These are phyloP conservation scores for Busseola fusca DNA, from an alignment of 2,888 invertebrate species.

Conservation along the genomic window DNA sequence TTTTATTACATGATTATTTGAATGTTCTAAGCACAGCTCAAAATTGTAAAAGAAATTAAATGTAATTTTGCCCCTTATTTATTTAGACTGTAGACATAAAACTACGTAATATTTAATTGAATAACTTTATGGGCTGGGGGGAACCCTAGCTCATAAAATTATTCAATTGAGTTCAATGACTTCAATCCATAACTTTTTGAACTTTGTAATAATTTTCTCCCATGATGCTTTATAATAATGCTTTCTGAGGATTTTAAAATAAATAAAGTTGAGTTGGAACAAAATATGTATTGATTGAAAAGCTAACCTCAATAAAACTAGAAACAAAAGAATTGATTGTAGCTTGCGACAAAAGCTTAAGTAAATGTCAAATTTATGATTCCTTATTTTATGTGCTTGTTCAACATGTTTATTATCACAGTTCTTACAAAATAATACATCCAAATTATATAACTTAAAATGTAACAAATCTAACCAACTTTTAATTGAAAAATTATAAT, in stretches of 20 bases:
- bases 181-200: not conserved
- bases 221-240: not conserved
- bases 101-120: not conserved
- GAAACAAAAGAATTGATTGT: conserved; percentile 3
- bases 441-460: not conserved
- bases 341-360: not conserved
- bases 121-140: not conserved
- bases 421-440: not conserved
- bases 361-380: not conserved
- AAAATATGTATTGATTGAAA: not conserved
- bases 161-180: conserved; percentile 24
- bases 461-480: not conserved
- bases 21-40: not conserved
- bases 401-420: not conserved
- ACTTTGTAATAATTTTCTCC: not conserved
- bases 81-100: not conserved
- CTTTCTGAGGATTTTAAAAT: not conserved
- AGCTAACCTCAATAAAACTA: not conserved
- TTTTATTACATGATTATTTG: too few species aligned
- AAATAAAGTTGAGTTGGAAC: not conserved
- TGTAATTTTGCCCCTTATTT: not conserved
- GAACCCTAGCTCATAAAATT: not conserved
- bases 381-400: not conserved
- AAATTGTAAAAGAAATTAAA: not conserved
- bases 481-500: not conserved